A percentile compares a stretch with the other conserved stretches of the same genome.
phyloP scores from a whole-genome alignment of 2,888 invertebrate genomes.

The Aproaerema taeniolella region DNA sequence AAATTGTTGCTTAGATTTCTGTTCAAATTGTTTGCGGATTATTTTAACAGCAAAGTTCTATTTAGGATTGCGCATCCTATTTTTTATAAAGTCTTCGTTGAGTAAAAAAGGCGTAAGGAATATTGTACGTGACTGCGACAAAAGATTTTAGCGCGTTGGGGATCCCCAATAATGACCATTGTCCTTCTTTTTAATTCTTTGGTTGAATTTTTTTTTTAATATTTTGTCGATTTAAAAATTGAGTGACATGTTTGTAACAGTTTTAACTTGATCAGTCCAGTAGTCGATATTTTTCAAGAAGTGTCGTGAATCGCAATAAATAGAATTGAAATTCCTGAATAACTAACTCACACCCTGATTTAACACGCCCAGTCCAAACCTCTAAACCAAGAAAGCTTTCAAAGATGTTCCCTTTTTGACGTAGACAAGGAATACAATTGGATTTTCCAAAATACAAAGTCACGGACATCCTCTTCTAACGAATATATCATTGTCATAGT shows the following conservation, averaged over 20 bases:
- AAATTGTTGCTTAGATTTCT: conserved; percentile 19
- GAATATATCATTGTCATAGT: neutral
- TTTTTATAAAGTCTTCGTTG: neutral
- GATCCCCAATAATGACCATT: conserved; percentile 10
- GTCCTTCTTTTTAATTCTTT: conserved; percentile 1
- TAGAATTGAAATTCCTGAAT: too few relatives aligned
- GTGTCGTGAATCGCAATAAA: too few relatives aligned
- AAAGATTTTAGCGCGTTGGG: conserved; percentile 3
- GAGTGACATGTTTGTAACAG: too few relatives aligned
- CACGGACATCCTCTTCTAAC: too few relatives aligned
- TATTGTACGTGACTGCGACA: conserved; percentile 10
- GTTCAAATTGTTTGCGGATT: conserved; percentile 13
- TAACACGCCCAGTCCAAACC: too few relatives aligned
- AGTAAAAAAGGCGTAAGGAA: neutral
- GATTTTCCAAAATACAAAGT: neutral
- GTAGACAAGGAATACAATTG: too few relatives aligned
- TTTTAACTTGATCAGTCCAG: too few relatives aligned
- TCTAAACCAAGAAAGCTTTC: too few relatives aligned
- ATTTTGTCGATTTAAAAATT: neutral
- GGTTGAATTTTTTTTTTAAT: neutral
- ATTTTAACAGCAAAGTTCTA: neutral
- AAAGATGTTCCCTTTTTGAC: too few relatives aligned
- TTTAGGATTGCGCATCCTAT: neutral
- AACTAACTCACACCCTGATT: too few relatives aligned
- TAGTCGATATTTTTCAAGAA: too few relatives aligned